Evolutionary conservation across 2,797 vertebrate genomes (phyloP).

Genomic region (Sebastes trivittatus): DNA sequence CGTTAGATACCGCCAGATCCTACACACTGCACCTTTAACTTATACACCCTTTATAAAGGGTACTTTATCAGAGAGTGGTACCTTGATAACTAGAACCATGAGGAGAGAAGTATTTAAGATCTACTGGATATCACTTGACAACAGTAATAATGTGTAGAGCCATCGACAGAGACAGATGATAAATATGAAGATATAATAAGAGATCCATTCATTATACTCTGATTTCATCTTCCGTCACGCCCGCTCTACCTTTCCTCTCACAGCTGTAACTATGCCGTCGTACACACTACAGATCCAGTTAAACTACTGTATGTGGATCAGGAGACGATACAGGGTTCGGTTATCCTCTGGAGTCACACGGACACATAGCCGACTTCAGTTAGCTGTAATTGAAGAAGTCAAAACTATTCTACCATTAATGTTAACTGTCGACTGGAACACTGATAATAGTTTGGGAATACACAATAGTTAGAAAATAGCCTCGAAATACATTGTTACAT

Average conservation of each 20-base stretch:
- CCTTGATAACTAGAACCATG: background rate
- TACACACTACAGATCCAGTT: conserved; percentile 10
- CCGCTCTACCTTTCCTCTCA: background rate
- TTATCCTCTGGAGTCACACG: conserved; percentile 54
- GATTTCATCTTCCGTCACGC: background rate
- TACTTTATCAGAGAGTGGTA: background rate
- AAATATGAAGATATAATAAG: conserved; percentile 10
- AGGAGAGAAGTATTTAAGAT: background rate
- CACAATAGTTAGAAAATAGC: conserved; percentile 88
- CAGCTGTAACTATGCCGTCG: background rate
- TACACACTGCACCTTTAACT: background rate
- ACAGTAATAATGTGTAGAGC: conserved; percentile 35
- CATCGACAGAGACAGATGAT: conserved; percentile 29
- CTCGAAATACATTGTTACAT: conserved; percentile 86
- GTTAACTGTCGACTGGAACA: conserved; percentile 87
- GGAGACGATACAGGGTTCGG: conserved; percentile 12
- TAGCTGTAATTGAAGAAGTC: conserved; percentile 72
- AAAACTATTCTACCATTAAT: conserved; percentile 88
- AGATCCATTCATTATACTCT: conserved; percentile 1
- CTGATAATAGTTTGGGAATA: conserved; percentile 89
- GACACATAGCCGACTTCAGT: conserved; percentile 39
- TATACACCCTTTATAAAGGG: background rate
- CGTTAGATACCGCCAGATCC: background rate
- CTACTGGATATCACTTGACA: conserved; percentile 21
- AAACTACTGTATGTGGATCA: conserved; percentile 18